Evolutionary conservation across 2,888 invertebrate genomes (phyloP), one percentile per base, ranked within the genome.

Genomic region (Caenorhabditis sinica): DNA sequence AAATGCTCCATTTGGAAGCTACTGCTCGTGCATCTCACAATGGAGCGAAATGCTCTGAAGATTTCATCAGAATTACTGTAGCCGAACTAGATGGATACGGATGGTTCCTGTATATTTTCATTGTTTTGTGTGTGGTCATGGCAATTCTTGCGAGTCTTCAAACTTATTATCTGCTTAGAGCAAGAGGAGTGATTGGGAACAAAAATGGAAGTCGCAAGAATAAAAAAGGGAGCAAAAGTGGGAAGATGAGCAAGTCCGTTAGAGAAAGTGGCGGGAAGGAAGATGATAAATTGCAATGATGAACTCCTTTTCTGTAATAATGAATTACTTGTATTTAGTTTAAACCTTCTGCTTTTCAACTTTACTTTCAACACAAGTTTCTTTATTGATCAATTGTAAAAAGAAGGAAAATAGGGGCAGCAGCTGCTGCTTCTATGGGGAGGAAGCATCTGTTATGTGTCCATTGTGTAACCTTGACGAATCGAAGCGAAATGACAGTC

Each of bases 391-490:
- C n/a, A n/a, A n/a, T n/a, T n/a, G n/a, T n/a, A n/a, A n/a, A n/a
- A n/a, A n/a, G n/a, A n/a, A n/a, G 33, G 53, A 74, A 63, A 36
- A 36, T 3, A 30, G 74, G 56, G 56, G 56, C 56, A 56, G 68
- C 20, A n/a, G 33, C 20, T 5, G 20, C 28, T 17, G 9, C 25
- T 45, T 17, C 33, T 5, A 25, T 20, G 43, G 43, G 13, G 23
- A 23, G 15, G 61, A 75, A 75, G 74, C 74, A 75, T 65, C 53
- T 75, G 75, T n/a, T n/a, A n/a, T 17, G 73, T 66, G 74, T 63
- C 75, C 65, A 66, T 74, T 56, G 61, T 68, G 75, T 76, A 76
- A 76, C 75, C 75, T 76, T 76, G 75, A 45, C 63, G 65, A 56
- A 43, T 36, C 11, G 40, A 40, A 20, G 43, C 9, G 36, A 56